A percentile compares a stretch with the other conserved stretches of the same genome.
Conservation (phyloP, 2,797 vertebrate species). For the Gadopsis bispinosus region DNA sequence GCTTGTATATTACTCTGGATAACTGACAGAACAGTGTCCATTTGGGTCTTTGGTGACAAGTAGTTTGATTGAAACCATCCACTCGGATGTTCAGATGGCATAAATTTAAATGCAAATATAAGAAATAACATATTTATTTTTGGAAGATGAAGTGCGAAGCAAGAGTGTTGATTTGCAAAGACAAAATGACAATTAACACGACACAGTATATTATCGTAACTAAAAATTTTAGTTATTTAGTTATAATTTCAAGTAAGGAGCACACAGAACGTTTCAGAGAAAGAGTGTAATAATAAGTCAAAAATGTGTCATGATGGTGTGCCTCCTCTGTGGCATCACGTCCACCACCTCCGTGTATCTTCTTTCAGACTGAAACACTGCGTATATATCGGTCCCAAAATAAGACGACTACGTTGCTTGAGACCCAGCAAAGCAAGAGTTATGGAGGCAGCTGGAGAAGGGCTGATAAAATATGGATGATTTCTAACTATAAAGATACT, state of each 20-base stretch:
- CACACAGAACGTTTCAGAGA: not conserved
- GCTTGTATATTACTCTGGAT: not conserved
- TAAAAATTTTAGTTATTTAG: not conserved
- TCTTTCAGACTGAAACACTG: conserved; percentile 71
- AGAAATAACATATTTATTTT: not conserved
- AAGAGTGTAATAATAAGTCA: conserved; percentile 18
- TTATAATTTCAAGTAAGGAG: not conserved
- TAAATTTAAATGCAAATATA: not conserved
- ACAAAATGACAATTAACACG: not conserved
- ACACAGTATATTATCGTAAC: not conserved
- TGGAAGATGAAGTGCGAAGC: not conserved
- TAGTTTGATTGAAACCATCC: not conserved
- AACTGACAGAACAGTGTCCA: not conserved
- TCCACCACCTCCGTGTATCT: conserved; percentile 58
- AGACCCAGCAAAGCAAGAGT: conserved; percentile 74
- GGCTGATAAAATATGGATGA: conserved; percentile 71
- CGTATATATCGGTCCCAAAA: conserved; percentile 67
- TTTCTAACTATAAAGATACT: conserved; percentile 85
- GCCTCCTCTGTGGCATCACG: conserved; percentile 63
- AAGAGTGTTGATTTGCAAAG: not conserved
- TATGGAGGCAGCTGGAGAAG: conserved; percentile 80
- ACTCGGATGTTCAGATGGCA: not conserved
- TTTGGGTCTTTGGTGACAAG: not conserved
- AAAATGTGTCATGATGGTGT: conserved; percentile 57
- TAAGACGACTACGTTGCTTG: conserved; percentile 74